Percentiles rank a stretch among this genome's conserved stretches.
Conservation (phyloP, 1,140 invertebrate genomes). For the Amphibalanus amphitrite region DNA sequence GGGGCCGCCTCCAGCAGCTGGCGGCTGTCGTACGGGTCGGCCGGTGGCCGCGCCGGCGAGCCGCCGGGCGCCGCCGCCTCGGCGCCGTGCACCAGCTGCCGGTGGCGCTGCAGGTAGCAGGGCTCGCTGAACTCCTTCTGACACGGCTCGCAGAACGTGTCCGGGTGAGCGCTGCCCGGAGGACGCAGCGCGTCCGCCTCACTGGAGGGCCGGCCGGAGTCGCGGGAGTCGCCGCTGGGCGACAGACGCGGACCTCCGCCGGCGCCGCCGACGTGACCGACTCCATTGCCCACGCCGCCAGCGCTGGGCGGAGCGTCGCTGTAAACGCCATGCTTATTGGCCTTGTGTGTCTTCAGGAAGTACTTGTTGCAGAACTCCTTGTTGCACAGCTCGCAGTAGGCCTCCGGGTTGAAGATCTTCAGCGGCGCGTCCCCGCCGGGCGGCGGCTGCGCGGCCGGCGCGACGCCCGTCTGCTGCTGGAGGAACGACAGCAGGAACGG, state of each 20-base stretch:
- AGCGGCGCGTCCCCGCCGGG: slow-evolving; percentile 17
- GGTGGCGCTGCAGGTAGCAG: slow-evolving; percentile 48
- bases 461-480: slow-evolving; percentile 26
- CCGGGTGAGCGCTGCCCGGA: slow-evolving; percentile 41
- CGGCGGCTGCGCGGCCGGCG: slow-evolving; percentile 11
- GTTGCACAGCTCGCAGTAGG: slow-evolving; percentile 88
- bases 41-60: too few relatives aligned
- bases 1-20: background rate
- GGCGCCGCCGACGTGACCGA: background rate
- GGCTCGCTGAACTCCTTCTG: slow-evolving; percentile 91
- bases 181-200: background rate
- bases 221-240: background rate
- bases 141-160: slow-evolving; percentile 84
- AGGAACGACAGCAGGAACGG: slow-evolving; percentile 22
- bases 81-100: background rate
- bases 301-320: background rate
- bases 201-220: background rate
- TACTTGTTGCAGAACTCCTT: slow-evolving; percentile 99
- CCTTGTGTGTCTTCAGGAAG: slow-evolving; percentile 93
- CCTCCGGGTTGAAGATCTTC: slow-evolving; percentile 78
- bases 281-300: background rate
- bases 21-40: background rate
- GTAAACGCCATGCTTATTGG: slow-evolving; percentile 76
- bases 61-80: background rate
- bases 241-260: background rate